phyloP scores from a whole-genome alignment of 23 tunicate genomes.

The Ascidia mentula region DNA sequence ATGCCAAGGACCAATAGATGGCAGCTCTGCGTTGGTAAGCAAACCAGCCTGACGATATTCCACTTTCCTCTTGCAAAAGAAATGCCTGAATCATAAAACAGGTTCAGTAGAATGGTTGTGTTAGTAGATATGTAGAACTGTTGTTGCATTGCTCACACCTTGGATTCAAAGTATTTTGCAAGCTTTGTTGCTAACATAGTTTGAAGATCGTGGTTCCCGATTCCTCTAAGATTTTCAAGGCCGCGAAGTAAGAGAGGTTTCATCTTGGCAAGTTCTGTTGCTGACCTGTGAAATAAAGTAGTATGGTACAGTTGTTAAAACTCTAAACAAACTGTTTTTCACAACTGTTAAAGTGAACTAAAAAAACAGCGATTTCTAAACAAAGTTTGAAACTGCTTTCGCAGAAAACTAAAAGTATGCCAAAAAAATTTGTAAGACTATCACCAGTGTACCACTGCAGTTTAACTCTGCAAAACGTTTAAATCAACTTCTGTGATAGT shows the following conservation, averaged over 20 bases:
- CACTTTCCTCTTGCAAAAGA: constrained; percentile 16
- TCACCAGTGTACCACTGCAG: too few relatives aligned
- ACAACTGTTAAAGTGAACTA: neutral
- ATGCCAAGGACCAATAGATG: constrained; percentile 60
- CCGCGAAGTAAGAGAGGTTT: constrained; percentile 55
- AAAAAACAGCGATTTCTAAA: too few relatives aligned
- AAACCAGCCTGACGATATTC: constrained; percentile 42
- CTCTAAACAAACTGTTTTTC: neutral
- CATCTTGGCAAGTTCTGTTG: constrained; percentile 12
- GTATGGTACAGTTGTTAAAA: neutral
- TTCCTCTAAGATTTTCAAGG: constrained; percentile 61
- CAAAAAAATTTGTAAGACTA: too few relatives aligned
- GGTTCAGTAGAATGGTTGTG: too few relatives aligned
- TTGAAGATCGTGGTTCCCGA: constrained; percentile 76
- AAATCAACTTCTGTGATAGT: too few relatives aligned
- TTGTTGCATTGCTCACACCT: constrained; percentile 54
- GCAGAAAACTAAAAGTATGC: too few relatives aligned
- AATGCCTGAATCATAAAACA: constrained; percentile 25
- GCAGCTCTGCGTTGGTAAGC: constrained; percentile 74
- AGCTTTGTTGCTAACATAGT: constrained; percentile 40
- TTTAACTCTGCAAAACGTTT: too few relatives aligned
- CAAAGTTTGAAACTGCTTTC: too few relatives aligned
- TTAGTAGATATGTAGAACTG: too few relatives aligned
- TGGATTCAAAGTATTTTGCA: constrained; percentile 84
- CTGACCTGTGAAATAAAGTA: constrained; percentile 14